Evolutionary conservation across 2,797 vertebrate genomes (phyloP).

Genomic region (Tapirus indicus): DNA sequence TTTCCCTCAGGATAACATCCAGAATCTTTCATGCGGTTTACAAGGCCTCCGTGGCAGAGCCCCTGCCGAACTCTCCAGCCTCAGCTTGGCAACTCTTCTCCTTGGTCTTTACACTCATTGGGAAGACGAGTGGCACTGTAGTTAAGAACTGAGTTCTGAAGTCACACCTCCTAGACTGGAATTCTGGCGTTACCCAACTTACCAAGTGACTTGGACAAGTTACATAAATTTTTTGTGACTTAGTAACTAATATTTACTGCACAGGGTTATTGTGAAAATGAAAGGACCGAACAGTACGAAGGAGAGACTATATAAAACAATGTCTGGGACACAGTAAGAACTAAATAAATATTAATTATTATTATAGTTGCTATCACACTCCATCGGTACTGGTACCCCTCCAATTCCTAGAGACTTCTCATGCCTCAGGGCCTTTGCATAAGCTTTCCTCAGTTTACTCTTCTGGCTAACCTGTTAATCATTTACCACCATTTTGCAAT

Average conservation of each 20-base stretch:
- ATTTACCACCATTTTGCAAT: neutral
- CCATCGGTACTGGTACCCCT: neutral
- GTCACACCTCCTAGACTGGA: neutral
- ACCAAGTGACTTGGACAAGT: neutral
- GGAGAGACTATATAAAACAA: neutral
- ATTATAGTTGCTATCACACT: neutral
- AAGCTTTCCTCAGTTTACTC: neutral
- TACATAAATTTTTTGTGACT: neutral
- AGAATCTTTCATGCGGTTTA: neutral
- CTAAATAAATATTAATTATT: neutral
- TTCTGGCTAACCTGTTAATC: neutral
- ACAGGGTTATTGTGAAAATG: neutral
- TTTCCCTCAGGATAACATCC: neutral
- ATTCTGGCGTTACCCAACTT: conserved; percentile 13
- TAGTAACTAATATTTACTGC: neutral
- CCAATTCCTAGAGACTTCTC: neutral
- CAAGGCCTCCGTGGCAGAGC: neutral
- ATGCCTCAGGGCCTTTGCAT: neutral
- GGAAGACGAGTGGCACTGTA: neutral
- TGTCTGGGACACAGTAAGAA: neutral
- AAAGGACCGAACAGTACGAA: neutral
- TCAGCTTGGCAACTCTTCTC: neutral
- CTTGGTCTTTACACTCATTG: neutral
- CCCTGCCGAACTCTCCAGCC: neutral
- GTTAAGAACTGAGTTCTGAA: neutral